Percentiles rank a stretch among this genome's conserved stretches.
Conservation (phyloP, 1,140 invertebrate genomes). For the Drosophila orosa region DNA sequence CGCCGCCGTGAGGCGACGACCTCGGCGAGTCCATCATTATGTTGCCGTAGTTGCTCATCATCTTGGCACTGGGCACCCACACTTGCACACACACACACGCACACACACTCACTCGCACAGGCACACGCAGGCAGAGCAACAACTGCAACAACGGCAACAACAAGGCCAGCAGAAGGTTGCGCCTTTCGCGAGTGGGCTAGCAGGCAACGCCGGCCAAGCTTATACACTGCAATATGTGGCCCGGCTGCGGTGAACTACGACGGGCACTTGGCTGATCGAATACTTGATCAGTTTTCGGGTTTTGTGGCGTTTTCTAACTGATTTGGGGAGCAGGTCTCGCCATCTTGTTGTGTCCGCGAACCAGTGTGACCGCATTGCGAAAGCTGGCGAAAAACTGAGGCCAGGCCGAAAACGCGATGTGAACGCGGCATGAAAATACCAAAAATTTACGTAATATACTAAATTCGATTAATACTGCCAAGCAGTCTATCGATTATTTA, state of each 20-base stretch:
- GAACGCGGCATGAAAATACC: constrained; percentile 35
- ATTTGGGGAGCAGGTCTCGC: constrained; percentile 63
- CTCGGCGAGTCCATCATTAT: constrained; percentile 98
- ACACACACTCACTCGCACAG: constrained; percentile 14
- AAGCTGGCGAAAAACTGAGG: constrained; percentile 58
- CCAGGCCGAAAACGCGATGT: constrained; percentile 16
- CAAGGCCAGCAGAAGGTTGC: constrained; percentile 43
- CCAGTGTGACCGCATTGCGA: constrained; percentile 63
- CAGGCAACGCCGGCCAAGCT: constrained; percentile 55
- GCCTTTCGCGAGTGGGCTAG: constrained; percentile 42
- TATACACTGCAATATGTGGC: constrained; percentile 39
- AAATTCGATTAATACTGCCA: background rate
- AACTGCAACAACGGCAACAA: constrained; percentile 47
- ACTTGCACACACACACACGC: constrained; percentile 8
- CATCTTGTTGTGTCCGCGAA: constrained; percentile 76
- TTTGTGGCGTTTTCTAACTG: constrained; percentile 63
- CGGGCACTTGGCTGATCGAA: constrained; percentile 41
- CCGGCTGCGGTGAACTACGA: constrained; percentile 32
- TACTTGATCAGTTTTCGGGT: constrained; percentile 44
- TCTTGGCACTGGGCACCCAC: constrained; percentile 41
- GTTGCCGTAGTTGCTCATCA: constrained; percentile 85
- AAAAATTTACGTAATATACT: constrained; percentile 13
- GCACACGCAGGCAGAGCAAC: constrained; percentile 33
- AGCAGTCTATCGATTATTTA: constrained; percentile 5
- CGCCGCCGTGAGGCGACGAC: constrained; percentile 94